Conservation (phyloP, 1,140 invertebrate species). For the Campoletis sonorensis region DNA sequence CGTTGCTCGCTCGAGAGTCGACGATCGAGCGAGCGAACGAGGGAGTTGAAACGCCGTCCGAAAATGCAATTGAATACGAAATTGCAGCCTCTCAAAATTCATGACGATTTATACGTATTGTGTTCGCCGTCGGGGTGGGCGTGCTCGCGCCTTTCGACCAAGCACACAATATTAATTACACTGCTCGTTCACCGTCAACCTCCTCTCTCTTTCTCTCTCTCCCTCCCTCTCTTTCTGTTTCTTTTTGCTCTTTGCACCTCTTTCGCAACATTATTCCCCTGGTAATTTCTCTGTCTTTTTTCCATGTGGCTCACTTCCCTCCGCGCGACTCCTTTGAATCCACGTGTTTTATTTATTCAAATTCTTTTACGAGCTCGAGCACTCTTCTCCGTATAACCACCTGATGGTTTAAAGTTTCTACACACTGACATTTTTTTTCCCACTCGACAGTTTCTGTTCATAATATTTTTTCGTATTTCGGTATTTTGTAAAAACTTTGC, state of each 20-base stretch:
- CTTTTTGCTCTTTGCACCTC: not conserved
- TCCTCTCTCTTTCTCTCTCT: not conserved
- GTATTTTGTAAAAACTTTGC: too few relatives aligned
- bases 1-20: conserved; percentile 23
- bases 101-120: conserved; percentile 68
- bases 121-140: conserved; percentile 61
- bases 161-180: conserved; percentile 51
- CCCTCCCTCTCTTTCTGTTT: not conserved
- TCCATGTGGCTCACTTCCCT: not conserved
- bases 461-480: too few relatives aligned
- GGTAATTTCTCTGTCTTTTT: not conserved
- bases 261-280: conserved; percentile 22
- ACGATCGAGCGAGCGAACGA: not conserved
- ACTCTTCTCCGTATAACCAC: not conserved
- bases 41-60: conserved; percentile 24
- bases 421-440: not conserved
- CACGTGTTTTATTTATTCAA: not conserved
- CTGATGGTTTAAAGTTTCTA: not conserved
- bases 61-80: conserved; percentile 66
- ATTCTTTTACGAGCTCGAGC: conserved; percentile 8
- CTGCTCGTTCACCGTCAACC: conserved; percentile 39
- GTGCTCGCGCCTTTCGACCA: conserved; percentile 54
- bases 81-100: conserved; percentile 68
- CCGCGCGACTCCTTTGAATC: not conserved
- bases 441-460: too few relatives aligned